Evolutionary conservation across 1,140 invertebrate species (phyloP), one percentile per base, ranked within the genome.

Genomic region (Brachionus calyciflorus): DNA sequence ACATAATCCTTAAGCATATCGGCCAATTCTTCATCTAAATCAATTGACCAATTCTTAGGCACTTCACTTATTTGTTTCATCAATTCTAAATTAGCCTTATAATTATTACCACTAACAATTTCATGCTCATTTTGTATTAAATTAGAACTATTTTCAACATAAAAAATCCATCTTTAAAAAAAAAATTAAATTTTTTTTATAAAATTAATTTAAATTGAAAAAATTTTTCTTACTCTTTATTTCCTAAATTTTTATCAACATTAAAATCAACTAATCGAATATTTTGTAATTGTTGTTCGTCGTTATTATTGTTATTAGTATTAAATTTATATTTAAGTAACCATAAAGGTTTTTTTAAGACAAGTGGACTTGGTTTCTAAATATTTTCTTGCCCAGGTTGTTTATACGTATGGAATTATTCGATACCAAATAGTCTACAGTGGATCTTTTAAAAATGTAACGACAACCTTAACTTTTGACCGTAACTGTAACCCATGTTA

Each of bases 11-110:
- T 81, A 78, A 85, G 81, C 28, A 85, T 80, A 37, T 81, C 79
- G 0, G 82, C 82, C n/a, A 85, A 78, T 12, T 81, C 81, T 57
- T 83, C 83, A 78, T 85, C 84, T 77, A 82, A 80, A 51, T 83
- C 81, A 78, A 82, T 63, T 26, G 80, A 80, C 84, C 84, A 85
- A 68, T 78, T 79, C n/a, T 76, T 26, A 12, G 81, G 81, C 5
- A 82, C 26, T 14, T 76, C 73, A 33, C 75, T 70, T 48, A 84
- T 73, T 73, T 77, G 79, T n/a, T 77, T 53, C 48, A 83, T 80
- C 55, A 81, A 79, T n/a, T 79, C 78, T 9, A 78, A 30, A 79
- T 84, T 82, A 10, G 80, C 68, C 14, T 73, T 73, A 40, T 51
- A 55, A 44, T 65, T 65, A 30, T 65, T 9, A 65, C 44, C 40